Conservation (phyloP, 2,888 invertebrate species). For the Adineta ricciae region DNA sequence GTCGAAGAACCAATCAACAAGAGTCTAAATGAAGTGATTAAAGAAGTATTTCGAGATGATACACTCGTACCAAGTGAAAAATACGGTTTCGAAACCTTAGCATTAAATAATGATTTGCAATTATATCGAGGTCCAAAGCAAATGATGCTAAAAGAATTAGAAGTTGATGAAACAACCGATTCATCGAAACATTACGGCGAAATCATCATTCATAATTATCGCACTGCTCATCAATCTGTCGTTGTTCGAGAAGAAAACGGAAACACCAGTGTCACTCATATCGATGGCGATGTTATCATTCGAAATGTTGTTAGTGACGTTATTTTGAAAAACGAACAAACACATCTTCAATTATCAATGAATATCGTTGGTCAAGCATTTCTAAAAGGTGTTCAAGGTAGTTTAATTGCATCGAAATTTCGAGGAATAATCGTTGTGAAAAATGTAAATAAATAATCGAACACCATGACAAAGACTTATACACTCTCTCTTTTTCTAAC, state of each 20-base stretch:
- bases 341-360: slow-evolving; percentile 11
- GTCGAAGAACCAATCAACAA: not conserved
- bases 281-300: slow-evolving; percentile 1
- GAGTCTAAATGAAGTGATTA: not conserved
- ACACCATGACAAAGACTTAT: too few species aligned
- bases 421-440: too few species aligned
- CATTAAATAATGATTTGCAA: slow-evolving; percentile 1
- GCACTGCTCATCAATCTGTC: not conserved
- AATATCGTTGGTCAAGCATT: slow-evolving; percentile 33
- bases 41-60: not conserved
- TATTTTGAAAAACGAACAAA: not conserved
- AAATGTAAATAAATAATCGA: too few species aligned
- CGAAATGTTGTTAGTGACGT: slow-evolving; percentile 7
- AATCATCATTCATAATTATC: slow-evolving; percentile 6
- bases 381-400: slow-evolving; percentile 10
- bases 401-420: too few species aligned
- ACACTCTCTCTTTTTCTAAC: too few species aligned
- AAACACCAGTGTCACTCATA: not conserved
- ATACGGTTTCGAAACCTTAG: slow-evolving; percentile 14
- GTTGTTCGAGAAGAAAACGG: slow-evolving; percentile 5
- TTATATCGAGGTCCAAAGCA: slow-evolving; percentile 17
- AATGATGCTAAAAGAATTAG: slow-evolving; percentile 6
- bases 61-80: not conserved
- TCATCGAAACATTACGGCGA: not conserved
- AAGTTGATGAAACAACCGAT: not conserved